These are phyloP conservation scores for Saccostrea cuccullata DNA, from an alignment of 1,140 invertebrate species.

Conservation along the genomic window DNA sequence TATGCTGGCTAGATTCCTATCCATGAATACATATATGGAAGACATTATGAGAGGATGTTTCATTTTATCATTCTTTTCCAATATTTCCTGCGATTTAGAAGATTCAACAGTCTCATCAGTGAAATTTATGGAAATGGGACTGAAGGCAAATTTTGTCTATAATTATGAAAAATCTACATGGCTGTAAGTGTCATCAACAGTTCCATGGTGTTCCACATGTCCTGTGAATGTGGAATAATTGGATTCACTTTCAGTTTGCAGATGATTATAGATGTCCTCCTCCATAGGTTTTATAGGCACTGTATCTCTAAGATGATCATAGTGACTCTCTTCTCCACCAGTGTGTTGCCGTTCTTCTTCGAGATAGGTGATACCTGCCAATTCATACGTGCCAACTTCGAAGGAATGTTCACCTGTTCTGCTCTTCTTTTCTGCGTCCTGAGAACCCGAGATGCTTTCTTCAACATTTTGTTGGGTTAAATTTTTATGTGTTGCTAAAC, in stretches of 20 bases:
- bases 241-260: not conserved
- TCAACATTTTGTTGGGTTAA: not conserved
- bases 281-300: not conserved
- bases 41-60: not conserved
- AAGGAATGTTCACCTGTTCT: not conserved
- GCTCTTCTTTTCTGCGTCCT: not conserved
- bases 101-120: not conserved
- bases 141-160: not conserved
- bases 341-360: not conserved
- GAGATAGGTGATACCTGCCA: not conserved
- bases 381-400: not conserved
- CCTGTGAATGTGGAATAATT: not conserved
- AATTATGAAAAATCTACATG: not conserved
- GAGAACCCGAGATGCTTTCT: not conserved
- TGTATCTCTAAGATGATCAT: not conserved
- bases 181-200: not conserved
- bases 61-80: not conserved
- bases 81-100: not conserved
- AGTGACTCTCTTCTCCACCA: not conserved
- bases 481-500: not conserved
- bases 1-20: no score
- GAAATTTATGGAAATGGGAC: not conserved
- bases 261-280: not conserved
- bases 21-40: no score
- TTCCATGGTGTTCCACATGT: not conserved